A percentile compares a stretch with the other conserved stretches of the same genome.
phyloP scores from a whole-genome alignment of 2,888 invertebrate genomes.

The Chirona hameri region DNA sequence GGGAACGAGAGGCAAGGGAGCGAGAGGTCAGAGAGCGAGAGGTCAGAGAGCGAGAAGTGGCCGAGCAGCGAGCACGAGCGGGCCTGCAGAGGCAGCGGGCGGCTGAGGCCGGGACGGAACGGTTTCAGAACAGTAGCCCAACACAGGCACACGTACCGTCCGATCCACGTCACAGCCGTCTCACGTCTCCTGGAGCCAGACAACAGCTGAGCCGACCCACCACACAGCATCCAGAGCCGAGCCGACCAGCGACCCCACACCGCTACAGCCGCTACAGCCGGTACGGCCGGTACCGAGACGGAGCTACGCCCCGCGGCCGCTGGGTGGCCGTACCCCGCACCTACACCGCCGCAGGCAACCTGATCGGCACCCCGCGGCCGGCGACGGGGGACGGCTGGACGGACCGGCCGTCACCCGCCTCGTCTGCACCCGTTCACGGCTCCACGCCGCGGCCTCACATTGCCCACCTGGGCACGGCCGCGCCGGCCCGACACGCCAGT shows the following conservation, averaged over 20 bases:
- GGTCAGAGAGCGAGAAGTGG: too few species aligned
- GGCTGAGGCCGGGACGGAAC: neutral
- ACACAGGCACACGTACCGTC: too few species aligned
- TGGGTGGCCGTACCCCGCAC: neutral
- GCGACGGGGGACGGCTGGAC: neutral
- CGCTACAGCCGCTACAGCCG: neutral
- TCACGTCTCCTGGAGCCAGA: too few species aligned
- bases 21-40: too few species aligned
- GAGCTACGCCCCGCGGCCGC: neutral
- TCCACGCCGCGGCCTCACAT: neutral
- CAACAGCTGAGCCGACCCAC: too few species aligned
- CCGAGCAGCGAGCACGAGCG: neutral
- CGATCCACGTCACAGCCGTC: too few species aligned
- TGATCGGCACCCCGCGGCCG: constrained; percentile 1
- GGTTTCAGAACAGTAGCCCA: too few species aligned
- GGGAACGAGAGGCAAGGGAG: too few species aligned
- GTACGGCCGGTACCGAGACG: neutral
- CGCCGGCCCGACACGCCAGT: neutral
- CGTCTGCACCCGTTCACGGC: neutral
- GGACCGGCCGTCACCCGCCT: neutral
- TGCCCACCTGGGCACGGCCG: neutral
- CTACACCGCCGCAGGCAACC: neutral
- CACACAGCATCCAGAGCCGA: too few species aligned
- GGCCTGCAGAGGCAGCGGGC: neutral
- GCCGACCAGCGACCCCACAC: neutral